Base-by-base conservation (phyloP, 1,140 invertebrate genomes). In the Saccostrea cuccullata region DNA sequence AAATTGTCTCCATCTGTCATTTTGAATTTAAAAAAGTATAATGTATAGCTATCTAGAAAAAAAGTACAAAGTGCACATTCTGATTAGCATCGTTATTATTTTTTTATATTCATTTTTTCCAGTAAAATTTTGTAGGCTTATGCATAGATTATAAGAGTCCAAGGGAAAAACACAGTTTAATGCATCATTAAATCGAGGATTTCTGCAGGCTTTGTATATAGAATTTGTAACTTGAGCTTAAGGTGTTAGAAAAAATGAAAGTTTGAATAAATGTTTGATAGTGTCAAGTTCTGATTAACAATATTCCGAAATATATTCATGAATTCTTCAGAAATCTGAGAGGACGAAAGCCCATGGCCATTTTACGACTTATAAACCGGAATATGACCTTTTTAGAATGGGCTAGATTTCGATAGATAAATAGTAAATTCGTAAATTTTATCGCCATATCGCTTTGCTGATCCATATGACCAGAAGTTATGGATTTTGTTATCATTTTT, bases 321-420 rank as follows among this genome's bases (percentile, higher is more conserved):
- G 70, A 77, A 77, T 77, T 77, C 70, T 77, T 77, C 70, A 77
- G 70, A 77, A 77, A 77, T 30, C 30, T 17, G 70, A 77, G 70
- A 26, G 70, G 70, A 77, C 70, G 70, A 77, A 77, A 77, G 70
- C 70, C 26, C 23, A 11, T 77, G 70, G 30, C 70, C 70, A 77
- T 77, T 77, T 40, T 77, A 77, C 26, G 70, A 77, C 70, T 77
- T 77, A 77, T 6, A 15, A 36, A 77, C 70, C 70, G 70, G 70
- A 77, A 36, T 36, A 77, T 77, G 70, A 77, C 70, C 70, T 77
- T 77, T 47, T 77, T 77, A 30, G 30, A 23, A 30, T 36, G 23
- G 70, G 23, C 23, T 77, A 77, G 70, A 77, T 77, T 77, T 77
- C 70, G 26, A 1, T 36, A 77, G 70, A 77, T 77, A 77, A 77